Base-by-base conservation (phyloP, 2,888 invertebrate genomes). In the Nudaria mundana region DNA sequence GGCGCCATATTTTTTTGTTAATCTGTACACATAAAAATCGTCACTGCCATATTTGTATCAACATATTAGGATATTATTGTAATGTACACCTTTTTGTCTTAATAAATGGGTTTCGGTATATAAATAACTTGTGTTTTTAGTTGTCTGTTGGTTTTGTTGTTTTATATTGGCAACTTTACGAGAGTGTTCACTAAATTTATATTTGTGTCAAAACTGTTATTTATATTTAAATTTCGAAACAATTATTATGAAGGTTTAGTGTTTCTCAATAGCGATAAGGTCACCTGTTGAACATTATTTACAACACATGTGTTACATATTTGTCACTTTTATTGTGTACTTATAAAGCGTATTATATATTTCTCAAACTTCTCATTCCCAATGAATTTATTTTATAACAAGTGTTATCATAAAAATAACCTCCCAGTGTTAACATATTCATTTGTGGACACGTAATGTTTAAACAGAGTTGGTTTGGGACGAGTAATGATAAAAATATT, bases 1-100 rank as follows among this genome's bases (percentile, higher is more conserved):
- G 50, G 50, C 51, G 52, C 60, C 65, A 61, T 66, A 63, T 54
- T 63, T 71, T 71, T 70, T 53, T 47, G 54, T 49, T 68, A 71
- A 69, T 69, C 63, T 70, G 57, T 44, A 56, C 62, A 66, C 58
- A 63, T 63, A 66, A 66, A 69, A 71, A 61, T 63, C 62, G 68
- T 66, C 59, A 52, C 59, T 56, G 49, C 51, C 49, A 44, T 50
- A 44, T 45, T 42, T 51, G 56, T 63, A 55, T 54, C 58, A 59
- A 56, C 46, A 59, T 66, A 66, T 67, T 66, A 58, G 65, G 52
- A 53, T 72, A 57, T 64, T 54, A 56, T 53, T 60, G 56, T 58
- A 58, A 54, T 48, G 48, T 53, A 54, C 48, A 44, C 52, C 47
- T 58, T 48, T 52, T 61, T 62, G 47, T 52, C 45, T 57, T 59